Evolutionary conservation across 2,797 vertebrate species (phyloP).

Genomic region (Lacerta bilineata): DNA sequence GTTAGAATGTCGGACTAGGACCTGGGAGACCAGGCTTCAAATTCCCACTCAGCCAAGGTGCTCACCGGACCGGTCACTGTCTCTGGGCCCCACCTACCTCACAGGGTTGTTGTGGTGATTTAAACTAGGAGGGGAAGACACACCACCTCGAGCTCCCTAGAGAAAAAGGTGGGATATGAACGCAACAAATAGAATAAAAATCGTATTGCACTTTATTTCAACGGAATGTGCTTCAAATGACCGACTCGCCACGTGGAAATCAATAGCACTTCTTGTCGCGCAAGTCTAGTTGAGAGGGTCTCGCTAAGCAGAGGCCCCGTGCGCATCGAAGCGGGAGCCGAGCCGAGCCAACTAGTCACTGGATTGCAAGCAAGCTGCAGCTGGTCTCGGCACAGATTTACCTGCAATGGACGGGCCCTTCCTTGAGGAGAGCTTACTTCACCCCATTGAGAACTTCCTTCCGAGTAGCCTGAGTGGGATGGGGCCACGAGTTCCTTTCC

Average conservation of each 20-base stretch:
- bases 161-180: no score
- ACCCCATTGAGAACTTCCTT: not conserved
- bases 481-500: not conserved
- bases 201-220: no score
- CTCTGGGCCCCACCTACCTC: no score
- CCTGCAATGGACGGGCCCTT: not conserved
- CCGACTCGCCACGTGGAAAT: not conserved
- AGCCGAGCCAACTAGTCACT: not conserved
- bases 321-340: not conserved
- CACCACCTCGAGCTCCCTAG: no score
- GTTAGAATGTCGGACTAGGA: no score
- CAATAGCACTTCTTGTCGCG: not conserved
- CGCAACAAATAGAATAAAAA: no score
- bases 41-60: no score
- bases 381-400: not conserved
- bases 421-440: no score
- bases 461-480: not conserved
- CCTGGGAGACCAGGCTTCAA: no score
- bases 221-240: not conserved
- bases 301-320: not conserved
- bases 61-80: no score
- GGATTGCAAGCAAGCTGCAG: not conserved
- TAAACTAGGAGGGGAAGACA: no score
- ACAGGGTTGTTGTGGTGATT: no score
- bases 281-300: not conserved